A percentile compares a stretch with the other conserved stretches of the same genome.
Evolutionary conservation across 2,113 vertebrate species (phyloP).

Genomic region (Meles meles): DNA sequence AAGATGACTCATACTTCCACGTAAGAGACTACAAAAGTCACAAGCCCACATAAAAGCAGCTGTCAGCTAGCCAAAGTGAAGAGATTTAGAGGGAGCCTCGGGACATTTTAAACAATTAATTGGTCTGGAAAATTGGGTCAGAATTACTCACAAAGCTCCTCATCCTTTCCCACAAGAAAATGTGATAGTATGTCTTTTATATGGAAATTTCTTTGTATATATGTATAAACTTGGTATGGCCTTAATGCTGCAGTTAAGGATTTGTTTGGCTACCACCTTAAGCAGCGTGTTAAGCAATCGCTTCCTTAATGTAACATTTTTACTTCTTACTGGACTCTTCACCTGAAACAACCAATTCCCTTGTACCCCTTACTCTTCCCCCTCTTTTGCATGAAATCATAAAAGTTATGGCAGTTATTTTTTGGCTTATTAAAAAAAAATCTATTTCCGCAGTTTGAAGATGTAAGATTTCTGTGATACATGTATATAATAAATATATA

Average conservation of each 20-base stretch:
- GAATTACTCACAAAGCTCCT: slow-evolving; percentile 52
- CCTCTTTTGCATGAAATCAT: slow-evolving; percentile 92
- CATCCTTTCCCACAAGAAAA: slow-evolving; percentile 57
- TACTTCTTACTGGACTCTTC: slow-evolving; percentile 84
- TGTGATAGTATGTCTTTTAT: slow-evolving; percentile 72
- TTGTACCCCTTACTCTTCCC: slow-evolving; percentile 45
- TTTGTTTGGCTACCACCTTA: slow-evolving; percentile 85
- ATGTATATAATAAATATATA: slow-evolving; percentile 98
- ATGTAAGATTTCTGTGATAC: slow-evolving; percentile 96
- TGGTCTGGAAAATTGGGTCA: slow-evolving; percentile 41
- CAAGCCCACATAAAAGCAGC: background rate
- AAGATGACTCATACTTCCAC: background rate
- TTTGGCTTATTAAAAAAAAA: slow-evolving; percentile 95
- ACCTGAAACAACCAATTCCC: slow-evolving; percentile 76
- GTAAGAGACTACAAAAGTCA: background rate
- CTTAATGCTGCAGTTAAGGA: slow-evolving; percentile 88
- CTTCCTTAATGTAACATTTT: slow-evolving; percentile 87
- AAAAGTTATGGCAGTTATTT: slow-evolving; percentile 92
- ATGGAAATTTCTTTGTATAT: slow-evolving; percentile 68
- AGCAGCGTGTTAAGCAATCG: slow-evolving; percentile 89
- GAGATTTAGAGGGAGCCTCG: background rate
- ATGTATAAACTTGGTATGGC: slow-evolving; percentile 88
- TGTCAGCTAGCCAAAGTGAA: background rate
- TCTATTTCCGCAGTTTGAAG: slow-evolving; percentile 84
- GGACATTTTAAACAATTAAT: background rate